phyloP scores from a whole-genome alignment of 2,797 vertebrate species.

The Naso thynnoides region DNA sequence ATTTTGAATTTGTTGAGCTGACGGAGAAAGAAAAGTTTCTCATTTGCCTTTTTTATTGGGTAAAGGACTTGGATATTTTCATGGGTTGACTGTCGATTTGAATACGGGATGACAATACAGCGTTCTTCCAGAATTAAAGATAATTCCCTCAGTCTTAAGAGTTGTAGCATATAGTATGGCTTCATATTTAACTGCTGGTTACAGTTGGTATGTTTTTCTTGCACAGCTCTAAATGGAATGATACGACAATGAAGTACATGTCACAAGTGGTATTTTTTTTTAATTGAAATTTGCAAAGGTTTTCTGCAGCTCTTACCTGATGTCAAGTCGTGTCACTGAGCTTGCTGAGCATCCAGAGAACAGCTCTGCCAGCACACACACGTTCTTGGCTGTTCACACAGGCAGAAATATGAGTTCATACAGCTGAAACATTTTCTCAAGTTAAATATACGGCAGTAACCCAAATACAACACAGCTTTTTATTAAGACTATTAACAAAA shows the following conservation, averaged over 20 bases:
- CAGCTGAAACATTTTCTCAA: background rate
- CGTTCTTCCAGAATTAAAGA: no score
- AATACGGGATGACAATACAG: no score
- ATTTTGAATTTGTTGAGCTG: no score
- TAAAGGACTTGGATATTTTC: no score
- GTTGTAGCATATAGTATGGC: background rate
- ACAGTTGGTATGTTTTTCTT: background rate
- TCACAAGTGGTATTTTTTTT: background rate
- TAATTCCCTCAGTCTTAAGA: no score
- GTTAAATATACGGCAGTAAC: background rate
- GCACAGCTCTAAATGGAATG: background rate
- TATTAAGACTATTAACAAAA: background rate
- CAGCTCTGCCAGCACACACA: conserved; percentile 88
- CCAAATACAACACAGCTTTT: background rate
- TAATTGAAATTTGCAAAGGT: background rate
- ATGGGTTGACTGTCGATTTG: no score
- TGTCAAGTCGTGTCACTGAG: conserved; percentile 87
- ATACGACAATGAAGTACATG: background rate
- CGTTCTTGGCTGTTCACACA: conserved; percentile 76
- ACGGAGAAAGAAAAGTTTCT: no score
- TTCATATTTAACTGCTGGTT: background rate
- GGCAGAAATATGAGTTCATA: conserved; percentile 63
- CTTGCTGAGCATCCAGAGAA: conserved; percentile 88
- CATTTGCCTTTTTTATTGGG: no score
- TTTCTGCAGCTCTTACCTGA: conserved; percentile 85